phyloP scores from a whole-genome alignment of 2,113 vertebrate species.

The Ciconia stormi region DNA sequence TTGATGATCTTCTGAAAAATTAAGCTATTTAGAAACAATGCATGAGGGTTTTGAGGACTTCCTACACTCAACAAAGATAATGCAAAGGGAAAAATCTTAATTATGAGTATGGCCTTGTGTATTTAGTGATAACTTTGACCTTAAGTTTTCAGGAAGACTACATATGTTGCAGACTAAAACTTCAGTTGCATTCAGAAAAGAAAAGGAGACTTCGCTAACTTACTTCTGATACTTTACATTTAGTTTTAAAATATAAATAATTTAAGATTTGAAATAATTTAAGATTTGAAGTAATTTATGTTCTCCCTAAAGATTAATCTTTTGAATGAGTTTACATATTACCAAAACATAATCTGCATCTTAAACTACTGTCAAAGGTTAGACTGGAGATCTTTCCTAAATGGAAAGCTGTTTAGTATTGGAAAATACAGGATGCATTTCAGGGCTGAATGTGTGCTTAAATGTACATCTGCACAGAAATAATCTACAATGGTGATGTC shows the following conservation, averaged over 20 bases:
- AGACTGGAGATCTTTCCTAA: background rate
- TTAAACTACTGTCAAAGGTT: background rate
- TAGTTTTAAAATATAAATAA: background rate
- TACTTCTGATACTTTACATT: background rate
- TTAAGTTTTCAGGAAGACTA: background rate
- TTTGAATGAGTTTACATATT: background rate
- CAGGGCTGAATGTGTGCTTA: background rate
- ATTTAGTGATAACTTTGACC: background rate
- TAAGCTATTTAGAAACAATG: background rate
- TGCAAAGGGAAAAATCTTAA: background rate
- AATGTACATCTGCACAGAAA: background rate
- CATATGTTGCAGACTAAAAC: background rate
- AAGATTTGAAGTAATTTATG: background rate
- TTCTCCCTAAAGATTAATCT: background rate
- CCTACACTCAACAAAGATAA: background rate
- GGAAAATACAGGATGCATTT: background rate
- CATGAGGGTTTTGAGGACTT: background rate
- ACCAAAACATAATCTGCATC: background rate
- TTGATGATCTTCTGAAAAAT: slow-evolving; percentile 6
- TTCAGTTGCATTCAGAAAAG: background rate
- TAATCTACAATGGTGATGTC: background rate
- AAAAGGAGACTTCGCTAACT: background rate
- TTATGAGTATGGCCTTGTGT: background rate
- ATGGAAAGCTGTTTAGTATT: background rate
- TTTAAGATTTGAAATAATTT: background rate